Percentiles rank a stretch among this genome's conserved stretches.
These are phyloP conservation scores for Apocheima hispidaria DNA, from an alignment of 2,888 invertebrate species.

Conservation along the genomic window DNA sequence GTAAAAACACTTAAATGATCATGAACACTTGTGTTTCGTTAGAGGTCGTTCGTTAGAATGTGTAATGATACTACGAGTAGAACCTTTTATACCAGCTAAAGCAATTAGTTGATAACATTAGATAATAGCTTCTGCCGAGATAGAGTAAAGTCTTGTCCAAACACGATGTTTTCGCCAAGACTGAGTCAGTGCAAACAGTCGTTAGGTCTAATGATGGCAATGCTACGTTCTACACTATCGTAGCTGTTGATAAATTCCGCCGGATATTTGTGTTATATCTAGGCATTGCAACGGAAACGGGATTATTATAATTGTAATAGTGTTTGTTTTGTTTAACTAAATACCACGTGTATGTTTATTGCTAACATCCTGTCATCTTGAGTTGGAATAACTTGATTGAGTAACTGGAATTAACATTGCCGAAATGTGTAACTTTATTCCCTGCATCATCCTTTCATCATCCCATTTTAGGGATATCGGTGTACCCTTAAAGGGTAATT, in stretches of 20 bases:
- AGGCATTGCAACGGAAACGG: constrained; percentile 60
- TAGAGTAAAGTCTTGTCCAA: constrained; percentile 73
- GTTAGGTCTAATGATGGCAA: constrained; percentile 47
- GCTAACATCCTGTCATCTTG: constrained; percentile 6
- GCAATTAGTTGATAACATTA: constrained; percentile 81
- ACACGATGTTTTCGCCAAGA: constrained; percentile 79
- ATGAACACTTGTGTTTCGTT: constrained; percentile 67
- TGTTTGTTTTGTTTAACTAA: constrained; percentile 17
- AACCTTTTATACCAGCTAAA: constrained; percentile 74
- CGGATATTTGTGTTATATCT: constrained; percentile 64
- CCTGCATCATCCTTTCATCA: no score
- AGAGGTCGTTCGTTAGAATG: constrained; percentile 80
- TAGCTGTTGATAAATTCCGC: constrained; percentile 59
- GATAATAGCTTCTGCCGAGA: constrained; percentile 77
- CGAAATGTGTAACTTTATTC: no score
- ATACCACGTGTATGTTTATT: constrained; percentile 14
- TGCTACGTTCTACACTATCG: constrained; percentile 51
- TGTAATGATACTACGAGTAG: constrained; percentile 64
- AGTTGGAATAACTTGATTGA: no score
- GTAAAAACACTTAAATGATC: constrained; percentile 61
- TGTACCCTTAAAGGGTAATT: no score
- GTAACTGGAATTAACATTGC: no score
- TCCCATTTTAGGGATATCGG: no score
- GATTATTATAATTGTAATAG: constrained; percentile 27
- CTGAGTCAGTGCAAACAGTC: constrained; percentile 76